phyloP scores from a whole-genome alignment of 2,888 invertebrate genomes.

The Hylaea fasciaria region DNA sequence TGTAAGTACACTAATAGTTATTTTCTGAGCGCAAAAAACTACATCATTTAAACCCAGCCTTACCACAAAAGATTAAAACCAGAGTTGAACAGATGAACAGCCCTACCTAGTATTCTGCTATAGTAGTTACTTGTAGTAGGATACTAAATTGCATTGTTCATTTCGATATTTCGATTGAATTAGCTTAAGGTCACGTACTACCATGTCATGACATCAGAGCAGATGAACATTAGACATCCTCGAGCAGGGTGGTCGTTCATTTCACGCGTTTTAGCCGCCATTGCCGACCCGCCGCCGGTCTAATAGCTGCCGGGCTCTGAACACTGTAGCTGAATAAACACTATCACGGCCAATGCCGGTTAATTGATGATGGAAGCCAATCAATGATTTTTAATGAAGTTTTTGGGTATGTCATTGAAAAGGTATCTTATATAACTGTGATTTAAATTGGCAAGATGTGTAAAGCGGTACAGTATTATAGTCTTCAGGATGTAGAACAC shows the following conservation, averaged over 20 bases:
- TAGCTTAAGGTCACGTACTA: constrained; percentile 20
- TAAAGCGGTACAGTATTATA: too few relatives aligned
- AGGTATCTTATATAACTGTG: not conserved
- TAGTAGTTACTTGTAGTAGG: too few relatives aligned
- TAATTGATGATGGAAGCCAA: constrained; percentile 40
- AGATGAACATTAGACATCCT: constrained; percentile 5
- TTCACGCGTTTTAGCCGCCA: constrained; percentile 72
- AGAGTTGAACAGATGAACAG: too few relatives aligned
- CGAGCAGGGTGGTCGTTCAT: constrained; percentile 78
- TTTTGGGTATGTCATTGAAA: constrained; percentile 24
- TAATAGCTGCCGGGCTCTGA: not conserved
- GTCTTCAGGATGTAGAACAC: too few relatives aligned
- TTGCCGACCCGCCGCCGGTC: constrained; percentile 41
- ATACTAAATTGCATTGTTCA: too few relatives aligned
- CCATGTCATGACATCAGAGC: constrained; percentile 12
- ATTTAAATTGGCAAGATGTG: not conserved
- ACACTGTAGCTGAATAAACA: constrained; percentile 54
- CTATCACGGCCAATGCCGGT: constrained; percentile 44
- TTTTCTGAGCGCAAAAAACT: too few relatives aligned
- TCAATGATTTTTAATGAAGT: constrained; percentile 40
- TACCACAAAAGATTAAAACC: too few relatives aligned
- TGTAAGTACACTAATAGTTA: too few relatives aligned
- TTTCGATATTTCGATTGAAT: not conserved
- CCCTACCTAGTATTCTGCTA: too few relatives aligned
- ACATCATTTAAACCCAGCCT: too few relatives aligned